Percentiles rank a stretch among this genome's conserved stretches.
phyloP scores from a whole-genome alignment of 2,797 vertebrate species.

The Odontamblyopus rebecca region DNA sequence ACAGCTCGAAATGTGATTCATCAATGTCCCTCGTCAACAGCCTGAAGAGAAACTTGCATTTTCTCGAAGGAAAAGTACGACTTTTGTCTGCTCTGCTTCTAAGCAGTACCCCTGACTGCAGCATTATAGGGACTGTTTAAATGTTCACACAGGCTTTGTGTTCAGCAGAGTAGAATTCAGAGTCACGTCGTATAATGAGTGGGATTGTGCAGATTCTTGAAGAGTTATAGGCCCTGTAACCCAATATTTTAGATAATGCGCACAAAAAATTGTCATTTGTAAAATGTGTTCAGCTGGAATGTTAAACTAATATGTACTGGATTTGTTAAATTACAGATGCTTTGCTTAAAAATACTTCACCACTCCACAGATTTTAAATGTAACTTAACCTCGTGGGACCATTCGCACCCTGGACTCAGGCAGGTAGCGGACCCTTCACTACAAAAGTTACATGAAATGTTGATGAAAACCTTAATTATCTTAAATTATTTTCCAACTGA shows the following conservation, averaged over 20 bases:
- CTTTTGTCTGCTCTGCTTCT: conserved; percentile 51
- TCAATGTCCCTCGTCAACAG: conserved; percentile 46
- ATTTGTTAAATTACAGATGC: no score
- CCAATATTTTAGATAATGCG: background rate
- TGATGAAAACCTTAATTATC: no score
- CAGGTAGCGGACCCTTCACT: no score
- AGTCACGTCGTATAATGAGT: conserved; percentile 12
- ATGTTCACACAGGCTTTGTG: conserved; percentile 21
- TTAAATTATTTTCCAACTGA: no score
- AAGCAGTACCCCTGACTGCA: conserved; percentile 33
- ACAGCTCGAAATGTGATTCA: conserved; percentile 60
- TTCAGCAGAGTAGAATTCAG: conserved; percentile 21
- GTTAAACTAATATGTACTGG: no score
- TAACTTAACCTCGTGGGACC: no score
- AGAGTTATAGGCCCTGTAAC: background rate
- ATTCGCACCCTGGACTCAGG: no score
- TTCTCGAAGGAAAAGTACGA: conserved; percentile 24
- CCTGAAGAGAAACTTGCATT: conserved; percentile 26
- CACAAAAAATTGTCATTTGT: no score
- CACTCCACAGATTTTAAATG: no score
- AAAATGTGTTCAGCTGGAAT: no score
- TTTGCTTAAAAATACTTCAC: no score
- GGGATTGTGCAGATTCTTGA: background rate
- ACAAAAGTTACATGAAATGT: no score
- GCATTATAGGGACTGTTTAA: conserved; percentile 34